Percentiles rank a stretch among this genome's conserved stretches.
Evolutionary conservation across 2,797 vertebrate genomes (phyloP).

Genomic region (Helarctos malayanus): DNA sequence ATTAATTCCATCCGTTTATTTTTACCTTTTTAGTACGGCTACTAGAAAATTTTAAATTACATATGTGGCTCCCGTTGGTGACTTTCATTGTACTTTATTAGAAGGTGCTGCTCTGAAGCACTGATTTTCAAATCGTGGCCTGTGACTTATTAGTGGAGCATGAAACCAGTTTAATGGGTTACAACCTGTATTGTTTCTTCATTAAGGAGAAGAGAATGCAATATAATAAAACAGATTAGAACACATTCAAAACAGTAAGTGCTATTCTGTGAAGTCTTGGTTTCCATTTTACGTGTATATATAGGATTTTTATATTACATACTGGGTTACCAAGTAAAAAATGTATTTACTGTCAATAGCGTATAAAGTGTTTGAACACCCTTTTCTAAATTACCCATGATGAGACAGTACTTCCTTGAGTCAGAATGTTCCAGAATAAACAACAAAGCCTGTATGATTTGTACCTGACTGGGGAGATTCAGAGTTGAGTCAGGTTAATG

Average conservation of each 20-base stretch:
- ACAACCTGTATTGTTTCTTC: background rate
- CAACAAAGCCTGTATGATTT: background rate
- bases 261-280: background rate
- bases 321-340: background rate
- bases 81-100: background rate
- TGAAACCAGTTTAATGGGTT: conserved; percentile 31
- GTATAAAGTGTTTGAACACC: background rate
- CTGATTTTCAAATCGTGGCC: conserved; percentile 3
- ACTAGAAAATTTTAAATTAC: background rate
- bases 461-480: background rate
- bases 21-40: background rate
- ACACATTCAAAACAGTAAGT: background rate
- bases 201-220: background rate
- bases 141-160: background rate
- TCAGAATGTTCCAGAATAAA: background rate
- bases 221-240: background rate
- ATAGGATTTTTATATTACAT: background rate
- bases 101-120: background rate
- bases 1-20: background rate
- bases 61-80: background rate
- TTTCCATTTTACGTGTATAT: background rate
- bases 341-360: background rate
- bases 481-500: background rate
- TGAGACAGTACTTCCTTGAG: background rate
- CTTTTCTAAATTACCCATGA: conserved; percentile 9